Conservation (phyloP, 2,797 vertebrate genomes). For the Platyrinchus mystaceus region DNA sequence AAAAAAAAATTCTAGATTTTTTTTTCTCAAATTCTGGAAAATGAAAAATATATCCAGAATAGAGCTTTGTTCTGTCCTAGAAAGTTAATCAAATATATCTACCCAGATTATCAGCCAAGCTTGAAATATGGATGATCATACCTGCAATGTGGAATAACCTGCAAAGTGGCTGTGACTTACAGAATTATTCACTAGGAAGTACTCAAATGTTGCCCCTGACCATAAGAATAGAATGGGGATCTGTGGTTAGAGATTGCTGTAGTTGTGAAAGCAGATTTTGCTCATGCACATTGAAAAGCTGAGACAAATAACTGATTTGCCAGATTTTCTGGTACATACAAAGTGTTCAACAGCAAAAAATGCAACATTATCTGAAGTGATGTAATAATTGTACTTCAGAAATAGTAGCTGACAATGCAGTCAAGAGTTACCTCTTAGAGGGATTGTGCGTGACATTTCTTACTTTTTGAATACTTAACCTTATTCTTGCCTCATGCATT, state of each 20-base stretch:
- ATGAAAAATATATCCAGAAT: neutral
- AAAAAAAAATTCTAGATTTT: neutral
- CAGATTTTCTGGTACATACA: neutral
- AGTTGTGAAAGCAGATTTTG: neutral
- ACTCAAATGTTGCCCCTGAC: neutral
- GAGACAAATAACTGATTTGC: neutral
- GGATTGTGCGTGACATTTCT: neutral
- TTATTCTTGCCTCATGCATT: neutral
- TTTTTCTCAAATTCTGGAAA: neutral
- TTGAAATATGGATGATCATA: neutral
- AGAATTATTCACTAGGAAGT: neutral
- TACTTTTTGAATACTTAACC: neutral
- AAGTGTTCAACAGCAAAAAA: conserved; percentile 10
- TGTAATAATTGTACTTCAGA: conserved; percentile 22
- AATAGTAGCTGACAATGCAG: neutral
- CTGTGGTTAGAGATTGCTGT: neutral
- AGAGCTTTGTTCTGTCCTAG: neutral
- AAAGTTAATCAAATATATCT: neutral
- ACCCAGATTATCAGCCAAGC: neutral
- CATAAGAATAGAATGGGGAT: neutral
- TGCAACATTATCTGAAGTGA: conserved; percentile 11
- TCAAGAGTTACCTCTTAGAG: neutral
- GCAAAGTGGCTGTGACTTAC: neutral
- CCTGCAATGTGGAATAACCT: neutral
- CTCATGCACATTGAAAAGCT: neutral